Conservation (phyloP, 2,113 vertebrate genomes). For the Ursus arctos region DNA sequence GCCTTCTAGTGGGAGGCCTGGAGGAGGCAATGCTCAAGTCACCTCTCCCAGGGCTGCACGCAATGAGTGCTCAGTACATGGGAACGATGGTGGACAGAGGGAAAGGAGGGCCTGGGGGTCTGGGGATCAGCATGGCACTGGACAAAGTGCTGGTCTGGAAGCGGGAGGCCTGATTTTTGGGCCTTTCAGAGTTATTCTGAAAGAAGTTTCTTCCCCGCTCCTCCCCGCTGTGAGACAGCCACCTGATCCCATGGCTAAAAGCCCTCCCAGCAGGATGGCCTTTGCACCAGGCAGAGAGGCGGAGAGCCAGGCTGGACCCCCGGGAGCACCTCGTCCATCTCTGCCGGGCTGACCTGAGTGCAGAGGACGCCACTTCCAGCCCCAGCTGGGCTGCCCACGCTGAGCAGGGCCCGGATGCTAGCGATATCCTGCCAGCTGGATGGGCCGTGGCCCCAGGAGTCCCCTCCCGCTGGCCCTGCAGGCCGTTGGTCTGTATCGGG, state of each 20-base stretch:
- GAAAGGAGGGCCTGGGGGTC: not conserved
- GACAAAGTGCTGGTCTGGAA: not conserved
- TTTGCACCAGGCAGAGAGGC: rapidly evolving
- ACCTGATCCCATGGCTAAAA: not conserved
- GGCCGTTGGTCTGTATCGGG: rapidly evolving
- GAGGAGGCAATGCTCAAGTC: rapidly evolving
- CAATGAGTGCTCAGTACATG: rapidly evolving
- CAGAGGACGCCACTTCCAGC: too few relatives aligned
- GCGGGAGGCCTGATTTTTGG: not conserved
- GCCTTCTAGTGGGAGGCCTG: not conserved
- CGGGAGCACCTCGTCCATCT: rapidly evolving
- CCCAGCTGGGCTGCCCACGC: not conserved
- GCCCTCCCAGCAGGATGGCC: not conserved
- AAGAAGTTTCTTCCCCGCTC: not conserved
- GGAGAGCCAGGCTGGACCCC: not conserved
- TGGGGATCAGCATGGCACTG: rapidly evolving
- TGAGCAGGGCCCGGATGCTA: not conserved
- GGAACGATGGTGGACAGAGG: not conserved
- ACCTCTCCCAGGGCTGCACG: not conserved
- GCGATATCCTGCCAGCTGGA: not conserved
- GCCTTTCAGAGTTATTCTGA: not conserved
- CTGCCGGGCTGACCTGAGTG: not conserved
- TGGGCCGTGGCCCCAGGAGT: not conserved
- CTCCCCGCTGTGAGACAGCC: not conserved
- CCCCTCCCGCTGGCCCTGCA: not conserved